phyloP scores from a whole-genome alignment of 2,797 vertebrate species.

The Anableps anableps region DNA sequence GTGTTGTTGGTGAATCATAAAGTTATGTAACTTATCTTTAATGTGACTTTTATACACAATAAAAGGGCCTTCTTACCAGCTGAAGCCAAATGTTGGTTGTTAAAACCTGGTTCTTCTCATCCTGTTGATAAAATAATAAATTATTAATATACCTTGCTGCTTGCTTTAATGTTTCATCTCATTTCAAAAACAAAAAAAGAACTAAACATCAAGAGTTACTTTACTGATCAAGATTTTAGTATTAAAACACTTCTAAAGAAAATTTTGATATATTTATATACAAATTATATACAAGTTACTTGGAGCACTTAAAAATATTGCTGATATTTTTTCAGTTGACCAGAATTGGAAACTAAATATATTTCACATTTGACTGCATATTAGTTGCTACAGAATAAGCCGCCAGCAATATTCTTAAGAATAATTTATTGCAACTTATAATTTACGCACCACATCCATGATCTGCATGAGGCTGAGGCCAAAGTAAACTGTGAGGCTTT shows the following conservation, averaged over 20 bases:
- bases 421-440: background rate
- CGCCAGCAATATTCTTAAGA: background rate
- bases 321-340: background rate
- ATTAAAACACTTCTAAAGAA: background rate
- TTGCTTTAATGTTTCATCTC: background rate
- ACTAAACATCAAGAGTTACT: background rate
- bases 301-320: background rate
- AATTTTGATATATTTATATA: background rate
- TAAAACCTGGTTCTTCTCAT: slow-evolving; percentile 97
- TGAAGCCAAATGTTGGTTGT: slow-evolving; percentile 96
- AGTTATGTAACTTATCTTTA: background rate
- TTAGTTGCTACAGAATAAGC: background rate
- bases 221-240: background rate
- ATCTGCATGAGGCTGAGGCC: slow-evolving; percentile 82
- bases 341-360: background rate
- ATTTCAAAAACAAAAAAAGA: background rate
- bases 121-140: slow-evolving; percentile 74
- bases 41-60: background rate
- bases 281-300: background rate
- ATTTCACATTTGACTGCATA: background rate
- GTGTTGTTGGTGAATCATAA: background rate
- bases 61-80: slow-evolving; percentile 84
- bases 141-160: background rate
- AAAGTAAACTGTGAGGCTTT: slow-evolving; percentile 75
- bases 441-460: slow-evolving; percentile 79